Evolutionary conservation across 1,140 invertebrate genomes (phyloP).

Genomic region (Aethina tumida): DNA sequence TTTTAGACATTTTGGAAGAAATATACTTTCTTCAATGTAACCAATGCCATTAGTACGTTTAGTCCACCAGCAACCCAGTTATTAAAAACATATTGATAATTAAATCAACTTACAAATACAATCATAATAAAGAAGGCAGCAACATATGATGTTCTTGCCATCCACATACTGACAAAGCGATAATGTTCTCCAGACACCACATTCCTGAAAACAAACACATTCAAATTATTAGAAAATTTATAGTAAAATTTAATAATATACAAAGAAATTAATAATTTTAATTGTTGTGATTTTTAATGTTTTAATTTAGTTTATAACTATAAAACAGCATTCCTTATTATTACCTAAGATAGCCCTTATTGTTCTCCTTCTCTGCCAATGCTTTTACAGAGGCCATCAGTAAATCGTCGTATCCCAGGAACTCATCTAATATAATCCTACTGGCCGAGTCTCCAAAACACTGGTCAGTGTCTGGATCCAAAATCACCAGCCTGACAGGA

Average conservation of each 20-base stretch:
- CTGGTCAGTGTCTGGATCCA: slow-evolving; percentile 78
- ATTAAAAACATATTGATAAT: not conserved
- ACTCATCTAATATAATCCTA: slow-evolving; percentile 80
- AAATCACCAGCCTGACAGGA: slow-evolving; percentile 82
- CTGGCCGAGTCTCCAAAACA: slow-evolving; percentile 93
- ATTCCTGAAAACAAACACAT: slow-evolving; percentile 76
- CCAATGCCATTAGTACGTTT: too few relatives aligned
- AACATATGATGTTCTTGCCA: slow-evolving; percentile 84
- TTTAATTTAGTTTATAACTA: not conserved
- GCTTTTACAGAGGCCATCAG: slow-evolving; percentile 94
- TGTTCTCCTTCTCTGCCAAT: slow-evolving; percentile 90
- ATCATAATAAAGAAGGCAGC: slow-evolving; percentile 96
- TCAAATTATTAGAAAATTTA: not conserved
- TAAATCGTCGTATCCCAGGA: slow-evolving; percentile 94
- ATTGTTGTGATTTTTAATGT: not conserved
- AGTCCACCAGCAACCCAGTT: too few relatives aligned
- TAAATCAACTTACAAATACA: slow-evolving; percentile 82
- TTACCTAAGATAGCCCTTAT: slow-evolving; percentile 86
- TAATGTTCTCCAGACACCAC: slow-evolving; percentile 98
- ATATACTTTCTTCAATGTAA: too few relatives aligned
- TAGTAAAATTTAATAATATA: too few relatives aligned
- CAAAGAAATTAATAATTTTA: slow-evolving; percentile 4
- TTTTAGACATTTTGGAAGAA: too few relatives aligned
- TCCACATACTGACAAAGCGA: slow-evolving; percentile 95
- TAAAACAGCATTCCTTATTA: not conserved